Evolutionary conservation across 2,888 invertebrate species (phyloP), one percentile per base, ranked within the genome.

Genomic region (Palloptera scutellata): DNA sequence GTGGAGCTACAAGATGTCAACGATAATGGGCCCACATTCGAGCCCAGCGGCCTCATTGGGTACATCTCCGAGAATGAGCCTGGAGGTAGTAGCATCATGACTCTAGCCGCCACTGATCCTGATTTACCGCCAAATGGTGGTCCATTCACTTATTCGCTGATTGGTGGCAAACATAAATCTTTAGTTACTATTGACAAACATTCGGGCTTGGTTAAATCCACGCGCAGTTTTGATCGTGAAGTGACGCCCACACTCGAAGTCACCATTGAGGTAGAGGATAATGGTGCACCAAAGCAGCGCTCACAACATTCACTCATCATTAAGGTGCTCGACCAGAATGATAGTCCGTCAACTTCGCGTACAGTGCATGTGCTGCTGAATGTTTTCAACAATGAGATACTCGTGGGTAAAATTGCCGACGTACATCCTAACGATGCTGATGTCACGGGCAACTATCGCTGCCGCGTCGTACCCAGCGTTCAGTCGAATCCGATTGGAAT

Each of bases 371-470:
- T 95, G 19, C 86, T 93, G 61, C 91, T 95, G 1, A 90, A 92
- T 78, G 88, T 92, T 1, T 92, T 93, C 77, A 92, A 94, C 77
- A 91, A 91, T 64, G 88, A 89, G 70, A 89, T 92, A 76, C 92
- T 94, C 0, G 81, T 89, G 20, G 93, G 93, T n/a, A 92, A 92
- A 85, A 91, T 98, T 72, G 97, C 96, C 9, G 91, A 96, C 83
- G 93, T 97, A 0, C 93, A 92, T 84, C 98, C 98, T 0, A 92
- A 94, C 79, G 98, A 98, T 86, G 90, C 92, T 0, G 97, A 98
- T 82, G 89, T 90, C n/a, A 90, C 91, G 62, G 97, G 97, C 4
- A 92, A 95, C 78, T 97, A 97, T 80, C 90, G 88, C 77, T 98
- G 97, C 81, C 91, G 90, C 80, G 90, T 96, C 71, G 85, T 94